Percentiles rank a stretch among this genome's conserved stretches.
Evolutionary conservation across 2,797 vertebrate species (phyloP).

Genomic region (Sandelia bainsii): DNA sequence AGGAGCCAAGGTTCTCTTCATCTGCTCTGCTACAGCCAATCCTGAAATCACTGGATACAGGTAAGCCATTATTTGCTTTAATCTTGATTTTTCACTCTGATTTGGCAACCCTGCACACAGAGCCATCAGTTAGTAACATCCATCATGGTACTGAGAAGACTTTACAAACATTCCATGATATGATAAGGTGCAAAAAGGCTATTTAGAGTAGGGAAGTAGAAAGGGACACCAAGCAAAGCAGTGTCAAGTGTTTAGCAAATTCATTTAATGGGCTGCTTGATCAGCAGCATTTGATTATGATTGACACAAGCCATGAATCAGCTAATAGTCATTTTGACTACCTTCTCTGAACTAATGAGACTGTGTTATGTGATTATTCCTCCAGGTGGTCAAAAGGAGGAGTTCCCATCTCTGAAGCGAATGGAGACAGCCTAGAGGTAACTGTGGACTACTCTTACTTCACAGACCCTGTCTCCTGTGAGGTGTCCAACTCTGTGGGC

Average conservation of each 20-base stretch:
- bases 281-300: constrained; percentile 71
- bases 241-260: constrained; percentile 10
- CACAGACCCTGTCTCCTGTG: constrained; percentile 93
- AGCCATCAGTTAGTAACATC: constrained; percentile 20
- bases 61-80: constrained; percentile 68
- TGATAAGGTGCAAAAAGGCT: constrained; percentile 9
- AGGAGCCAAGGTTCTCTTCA: constrained; percentile 90
- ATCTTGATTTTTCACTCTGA: constrained; percentile 7
- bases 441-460: constrained; percentile 92
- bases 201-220: neutral
- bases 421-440: constrained; percentile 89
- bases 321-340: constrained; percentile 68
- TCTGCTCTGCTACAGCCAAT: constrained; percentile 91
- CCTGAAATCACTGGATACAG: constrained; percentile 93
- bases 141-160: constrained; percentile 1
- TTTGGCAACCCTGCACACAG: neutral
- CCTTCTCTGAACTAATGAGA: constrained; percentile 56
- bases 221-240: constrained; percentile 11
- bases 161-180: neutral
- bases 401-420: constrained; percentile 88
- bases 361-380: constrained; percentile 65
- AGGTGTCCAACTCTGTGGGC: constrained; percentile 93
- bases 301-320: constrained; percentile 67
- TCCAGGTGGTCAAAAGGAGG: constrained; percentile 94
- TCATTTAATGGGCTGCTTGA: constrained; percentile 52